phyloP scores from a whole-genome alignment of 2,888 invertebrate species.

The Stramonita haemastoma region DNA sequence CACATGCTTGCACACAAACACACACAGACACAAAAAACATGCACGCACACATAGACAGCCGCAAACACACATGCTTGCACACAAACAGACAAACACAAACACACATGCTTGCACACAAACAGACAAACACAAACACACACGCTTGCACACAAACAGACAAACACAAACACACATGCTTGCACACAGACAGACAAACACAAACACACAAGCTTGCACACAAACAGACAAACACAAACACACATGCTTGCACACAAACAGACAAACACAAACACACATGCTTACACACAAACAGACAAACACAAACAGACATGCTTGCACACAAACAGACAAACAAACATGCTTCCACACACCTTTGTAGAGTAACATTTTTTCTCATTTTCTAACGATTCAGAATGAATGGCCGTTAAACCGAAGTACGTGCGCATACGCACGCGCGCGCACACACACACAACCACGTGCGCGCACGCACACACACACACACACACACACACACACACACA shows the following conservation, averaged over 20 bases:
- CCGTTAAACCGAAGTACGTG: neutral
- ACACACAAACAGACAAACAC: neutral
- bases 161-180: conserved; percentile 31
- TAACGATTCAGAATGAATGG: too few relatives aligned
- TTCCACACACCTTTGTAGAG: neutral
- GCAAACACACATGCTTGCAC: neutral
- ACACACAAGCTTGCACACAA: neutral
- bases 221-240: neutral
- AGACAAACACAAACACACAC: conserved; percentile 30
- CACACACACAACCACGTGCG: neutral
- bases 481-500: too few relatives aligned
- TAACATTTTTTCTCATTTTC: too few relatives aligned
- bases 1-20: too few relatives aligned
- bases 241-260: neutral
- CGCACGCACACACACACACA: too few relatives aligned
- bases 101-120: neutral
- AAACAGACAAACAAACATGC: neutral
- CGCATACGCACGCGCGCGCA: neutral
- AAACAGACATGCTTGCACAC: neutral
- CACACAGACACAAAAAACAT: too few relatives aligned
- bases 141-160: conserved; percentile 21
- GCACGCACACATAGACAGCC: neutral
- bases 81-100: too few relatives aligned
- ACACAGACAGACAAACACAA: neutral
- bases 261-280: neutral